Conservation (phyloP, 2,797 vertebrate genomes). For the Pygocentrus nattereri region DNA sequence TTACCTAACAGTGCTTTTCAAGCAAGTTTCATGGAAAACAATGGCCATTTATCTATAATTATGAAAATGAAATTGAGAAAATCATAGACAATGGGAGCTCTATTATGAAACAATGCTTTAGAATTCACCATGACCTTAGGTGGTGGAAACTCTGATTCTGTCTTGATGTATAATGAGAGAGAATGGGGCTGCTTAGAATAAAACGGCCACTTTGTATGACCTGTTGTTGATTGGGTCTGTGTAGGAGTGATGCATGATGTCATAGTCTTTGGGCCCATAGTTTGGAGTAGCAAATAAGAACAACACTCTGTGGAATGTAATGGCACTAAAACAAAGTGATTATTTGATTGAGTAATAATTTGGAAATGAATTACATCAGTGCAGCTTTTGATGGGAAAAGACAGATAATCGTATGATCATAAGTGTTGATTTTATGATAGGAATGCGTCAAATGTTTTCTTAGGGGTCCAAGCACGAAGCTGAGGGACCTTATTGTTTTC, state of each 20-base stretch:
- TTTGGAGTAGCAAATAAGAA: background rate
- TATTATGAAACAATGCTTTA: constrained; percentile 7
- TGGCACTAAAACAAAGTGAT: background rate
- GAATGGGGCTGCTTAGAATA: background rate
- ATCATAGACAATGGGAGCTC: background rate
- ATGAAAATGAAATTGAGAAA: background rate
- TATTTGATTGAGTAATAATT: background rate
- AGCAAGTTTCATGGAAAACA: background rate
- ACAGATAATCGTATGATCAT: background rate
- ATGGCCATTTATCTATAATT: background rate
- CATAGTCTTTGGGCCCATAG: background rate
- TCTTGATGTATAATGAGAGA: background rate
- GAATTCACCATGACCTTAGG: background rate
- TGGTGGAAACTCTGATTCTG: constrained; percentile 2
- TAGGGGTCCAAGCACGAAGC: background rate
- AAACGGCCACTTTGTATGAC: background rate
- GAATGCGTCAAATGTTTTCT: background rate
- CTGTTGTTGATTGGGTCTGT: background rate
- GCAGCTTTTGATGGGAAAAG: background rate
- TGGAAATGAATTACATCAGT: background rate
- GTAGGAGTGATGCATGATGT: background rate
- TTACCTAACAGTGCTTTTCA: background rate
- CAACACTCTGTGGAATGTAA: constrained; percentile 8
- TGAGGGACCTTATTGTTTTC: background rate
- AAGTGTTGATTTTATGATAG: constrained; percentile 4